phyloP scores from a whole-genome alignment of 2,797 vertebrate genomes.

The Mallotus villosus region DNA sequence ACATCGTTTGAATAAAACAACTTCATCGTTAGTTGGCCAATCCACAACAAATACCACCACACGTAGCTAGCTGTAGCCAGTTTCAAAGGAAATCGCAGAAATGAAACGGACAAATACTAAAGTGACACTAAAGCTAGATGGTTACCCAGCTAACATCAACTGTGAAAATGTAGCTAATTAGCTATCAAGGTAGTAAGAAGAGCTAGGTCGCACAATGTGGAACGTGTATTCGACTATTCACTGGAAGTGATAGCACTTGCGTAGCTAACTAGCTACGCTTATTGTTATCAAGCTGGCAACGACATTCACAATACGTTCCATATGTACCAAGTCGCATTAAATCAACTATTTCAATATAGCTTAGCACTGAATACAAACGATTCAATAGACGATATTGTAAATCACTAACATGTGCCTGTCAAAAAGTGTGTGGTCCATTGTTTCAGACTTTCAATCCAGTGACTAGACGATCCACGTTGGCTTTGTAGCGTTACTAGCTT shows the following conservation, averaged over 20 bases:
- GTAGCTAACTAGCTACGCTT: not conserved
- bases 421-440: not conserved
- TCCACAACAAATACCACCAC: not conserved
- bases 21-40: not conserved
- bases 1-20: not conserved
- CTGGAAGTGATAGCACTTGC: not conserved
- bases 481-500: too few relatives aligned
- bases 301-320: not conserved
- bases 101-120: not conserved
- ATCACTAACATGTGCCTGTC: too few relatives aligned
- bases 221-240: not conserved
- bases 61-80: not conserved
- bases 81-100: not conserved
- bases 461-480: not conserved
- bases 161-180: not conserved
- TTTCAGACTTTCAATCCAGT: slow-evolving; percentile 1
- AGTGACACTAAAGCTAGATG: too few relatives aligned
- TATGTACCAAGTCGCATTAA: not conserved
- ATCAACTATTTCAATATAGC: not conserved
- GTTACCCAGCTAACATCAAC: too few relatives aligned
- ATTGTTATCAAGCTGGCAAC: too few relatives aligned
- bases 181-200: not conserved
- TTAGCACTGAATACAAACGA: too few relatives aligned
- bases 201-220: not conserved
- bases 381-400: too few relatives aligned